Conservation (phyloP, 30 jellyfish, hydroid and myxozoan species). For the Pelagia noctiluca region DNA sequence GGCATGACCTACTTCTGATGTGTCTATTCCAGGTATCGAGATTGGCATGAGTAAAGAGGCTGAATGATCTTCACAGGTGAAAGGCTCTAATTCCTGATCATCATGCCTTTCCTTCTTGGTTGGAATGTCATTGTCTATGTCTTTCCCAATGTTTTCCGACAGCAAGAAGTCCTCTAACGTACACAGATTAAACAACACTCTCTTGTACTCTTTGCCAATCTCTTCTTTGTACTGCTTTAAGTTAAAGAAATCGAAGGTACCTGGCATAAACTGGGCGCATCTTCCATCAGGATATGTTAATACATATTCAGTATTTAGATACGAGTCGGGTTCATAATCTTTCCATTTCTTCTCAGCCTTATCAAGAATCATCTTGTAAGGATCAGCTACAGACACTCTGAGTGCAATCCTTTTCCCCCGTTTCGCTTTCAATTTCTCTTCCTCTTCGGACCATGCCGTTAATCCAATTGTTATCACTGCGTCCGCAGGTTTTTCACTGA, state of each 20-base stretch:
- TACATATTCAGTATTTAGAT: neutral
- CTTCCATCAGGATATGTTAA: neutral
- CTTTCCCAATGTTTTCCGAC: neutral
- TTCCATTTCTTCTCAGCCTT: constrained; percentile 10
- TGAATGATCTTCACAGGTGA: too few relatives aligned
- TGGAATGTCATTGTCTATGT: neutral
- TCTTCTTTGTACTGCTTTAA: constrained; percentile 12
- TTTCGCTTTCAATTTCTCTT: constrained; percentile 31
- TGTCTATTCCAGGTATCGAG: neutral
- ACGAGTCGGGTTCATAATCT: neutral
- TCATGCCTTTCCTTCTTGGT: neutral
- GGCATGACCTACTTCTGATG: neutral
- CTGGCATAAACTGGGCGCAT: constrained; percentile 1
- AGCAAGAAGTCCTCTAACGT: neutral
- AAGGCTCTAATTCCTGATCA: neutral
- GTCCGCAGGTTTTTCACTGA: neutral
- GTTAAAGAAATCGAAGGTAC: constrained; percentile 6
- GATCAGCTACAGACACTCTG: constrained; percentile 14
- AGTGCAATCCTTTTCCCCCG: constrained; percentile 23
- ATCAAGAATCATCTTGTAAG: constrained; percentile 4
- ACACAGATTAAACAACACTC: constrained; percentile 16
- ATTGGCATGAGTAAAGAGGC: neutral
- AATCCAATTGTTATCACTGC: constrained; percentile 14
- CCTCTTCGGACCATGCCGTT: constrained; percentile 10
- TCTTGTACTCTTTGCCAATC: constrained; percentile 27